These are phyloP conservation scores for Nyctalus aviator DNA, from an alignment of 2,797 vertebrate genomes.

Conservation along the genomic window DNA sequence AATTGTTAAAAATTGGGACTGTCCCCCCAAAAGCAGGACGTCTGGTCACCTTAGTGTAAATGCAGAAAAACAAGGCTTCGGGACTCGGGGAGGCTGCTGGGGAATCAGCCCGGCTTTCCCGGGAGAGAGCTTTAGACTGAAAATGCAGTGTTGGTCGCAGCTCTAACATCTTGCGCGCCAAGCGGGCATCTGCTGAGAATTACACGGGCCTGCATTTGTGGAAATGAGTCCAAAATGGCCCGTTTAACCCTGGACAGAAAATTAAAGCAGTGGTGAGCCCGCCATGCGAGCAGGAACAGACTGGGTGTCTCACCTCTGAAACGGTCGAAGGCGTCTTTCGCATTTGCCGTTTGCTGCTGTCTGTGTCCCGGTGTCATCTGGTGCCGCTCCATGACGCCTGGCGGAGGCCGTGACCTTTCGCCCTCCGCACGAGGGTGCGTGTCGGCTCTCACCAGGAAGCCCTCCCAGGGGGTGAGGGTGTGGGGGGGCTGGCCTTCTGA, in stretches of 20 bases:
- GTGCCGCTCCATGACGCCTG: constrained; percentile 69
- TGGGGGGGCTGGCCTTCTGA: constrained; percentile 64
- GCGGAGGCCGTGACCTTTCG: constrained; percentile 52
- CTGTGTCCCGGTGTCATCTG: constrained; percentile 78
- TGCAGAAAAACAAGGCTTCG: neutral
- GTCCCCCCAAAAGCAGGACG: too few species aligned
- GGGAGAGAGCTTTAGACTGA: neutral
- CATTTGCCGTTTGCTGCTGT: constrained; percentile 65
- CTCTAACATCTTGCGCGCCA: too few species aligned
- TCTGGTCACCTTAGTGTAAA: neutral
- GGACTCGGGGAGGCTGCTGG: neutral
- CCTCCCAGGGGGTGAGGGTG: constrained; percentile 70
- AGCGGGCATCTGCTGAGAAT: constrained; percentile 78
- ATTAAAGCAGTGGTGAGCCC: constrained; percentile 72
- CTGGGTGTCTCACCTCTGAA: constrained; percentile 71
- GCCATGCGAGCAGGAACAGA: constrained; percentile 64
- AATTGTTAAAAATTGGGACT: too few species aligned
- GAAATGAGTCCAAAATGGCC: constrained; percentile 77
- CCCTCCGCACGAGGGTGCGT: constrained; percentile 55
- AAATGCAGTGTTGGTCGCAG: constrained; percentile 32
- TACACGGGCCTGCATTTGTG: constrained; percentile 68
- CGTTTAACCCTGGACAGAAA: constrained; percentile 76
- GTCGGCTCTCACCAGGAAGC: constrained; percentile 66
- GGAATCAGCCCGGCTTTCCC: neutral
- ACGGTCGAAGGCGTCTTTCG: constrained; percentile 61